Evolutionary conservation across 2,797 vertebrate genomes (phyloP).

Genomic region (Hydrolagus colliei): DNA sequence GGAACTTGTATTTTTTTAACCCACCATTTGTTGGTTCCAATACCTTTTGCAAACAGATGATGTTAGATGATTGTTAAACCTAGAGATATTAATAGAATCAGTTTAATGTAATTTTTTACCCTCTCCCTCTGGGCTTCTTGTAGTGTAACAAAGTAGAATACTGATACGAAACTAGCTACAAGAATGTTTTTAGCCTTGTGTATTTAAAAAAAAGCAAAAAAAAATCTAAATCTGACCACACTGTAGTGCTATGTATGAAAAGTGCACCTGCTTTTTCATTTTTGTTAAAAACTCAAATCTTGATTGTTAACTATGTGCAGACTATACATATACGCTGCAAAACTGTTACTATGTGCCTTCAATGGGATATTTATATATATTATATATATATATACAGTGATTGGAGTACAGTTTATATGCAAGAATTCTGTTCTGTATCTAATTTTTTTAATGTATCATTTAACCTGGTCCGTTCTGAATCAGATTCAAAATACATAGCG

Average conservation of each 20-base stretch:
- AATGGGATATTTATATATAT: slow-evolving; percentile 26
- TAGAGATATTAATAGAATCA: background rate
- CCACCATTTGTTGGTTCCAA: too few species aligned
- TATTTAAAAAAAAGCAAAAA: background rate
- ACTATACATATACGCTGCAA: slow-evolving; percentile 15
- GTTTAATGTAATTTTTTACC: background rate
- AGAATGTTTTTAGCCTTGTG: slow-evolving; percentile 24
- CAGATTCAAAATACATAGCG: slow-evolving; percentile 23
- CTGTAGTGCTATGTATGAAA: slow-evolving; percentile 19
- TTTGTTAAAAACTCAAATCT: background rate
- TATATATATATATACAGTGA: background rate
- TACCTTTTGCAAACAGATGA: background rate
- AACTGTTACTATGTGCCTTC: slow-evolving; percentile 30
- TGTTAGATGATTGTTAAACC: background rate
- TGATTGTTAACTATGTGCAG: slow-evolving; percentile 9
- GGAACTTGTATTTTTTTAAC: background rate
- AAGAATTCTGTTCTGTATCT: slow-evolving; percentile 12
- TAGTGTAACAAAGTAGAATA: background rate
- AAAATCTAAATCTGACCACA: slow-evolving; percentile 10
- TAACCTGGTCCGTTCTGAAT: slow-evolving; percentile 16
- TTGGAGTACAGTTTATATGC: slow-evolving; percentile 26
- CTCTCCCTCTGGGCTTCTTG: background rate
- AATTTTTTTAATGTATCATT: slow-evolving; percentile 15
- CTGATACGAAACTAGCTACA: slow-evolving; percentile 5
- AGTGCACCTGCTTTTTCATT: slow-evolving; percentile 25